Conservation (phyloP, 2,113 vertebrate genomes). For the rabbit (Oryctolagus cuniculus) region DNA sequence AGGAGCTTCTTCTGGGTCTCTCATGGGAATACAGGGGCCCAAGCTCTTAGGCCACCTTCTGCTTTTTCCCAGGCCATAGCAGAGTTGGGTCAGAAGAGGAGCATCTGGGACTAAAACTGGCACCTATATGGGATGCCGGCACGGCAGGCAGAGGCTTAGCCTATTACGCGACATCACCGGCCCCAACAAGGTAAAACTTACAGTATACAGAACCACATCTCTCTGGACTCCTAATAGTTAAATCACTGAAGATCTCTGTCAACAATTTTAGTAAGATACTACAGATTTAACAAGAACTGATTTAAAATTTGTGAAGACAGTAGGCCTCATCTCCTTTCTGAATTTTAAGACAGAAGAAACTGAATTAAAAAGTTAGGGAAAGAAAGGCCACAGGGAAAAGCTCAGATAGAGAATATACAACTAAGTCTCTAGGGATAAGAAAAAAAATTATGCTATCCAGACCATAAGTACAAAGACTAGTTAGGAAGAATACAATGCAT, state of each 20-base stretch:
- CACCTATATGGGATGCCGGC: no score
- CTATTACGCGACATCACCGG: no score
- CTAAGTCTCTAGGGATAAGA: background rate
- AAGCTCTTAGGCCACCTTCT: no score
- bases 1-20: no score
- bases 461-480: background rate
- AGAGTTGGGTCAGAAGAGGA: no score
- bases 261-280: background rate
- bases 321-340: background rate
- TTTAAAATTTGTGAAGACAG: background rate
- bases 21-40: no score
- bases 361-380: background rate
- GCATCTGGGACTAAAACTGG: no score
- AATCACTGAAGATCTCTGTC: background rate
- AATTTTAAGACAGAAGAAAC: slow-evolving; percentile 25
- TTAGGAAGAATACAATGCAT: background rate
- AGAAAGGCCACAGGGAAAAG: background rate
- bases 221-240: background rate
- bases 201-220: background rate
- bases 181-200: background rate
- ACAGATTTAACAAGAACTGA: background rate
- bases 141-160: no score
- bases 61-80: no score
- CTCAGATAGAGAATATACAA: background rate
- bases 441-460: background rate